Conservation (phyloP, 2,888 invertebrate genomes). For the Morpho achilles region DNA sequence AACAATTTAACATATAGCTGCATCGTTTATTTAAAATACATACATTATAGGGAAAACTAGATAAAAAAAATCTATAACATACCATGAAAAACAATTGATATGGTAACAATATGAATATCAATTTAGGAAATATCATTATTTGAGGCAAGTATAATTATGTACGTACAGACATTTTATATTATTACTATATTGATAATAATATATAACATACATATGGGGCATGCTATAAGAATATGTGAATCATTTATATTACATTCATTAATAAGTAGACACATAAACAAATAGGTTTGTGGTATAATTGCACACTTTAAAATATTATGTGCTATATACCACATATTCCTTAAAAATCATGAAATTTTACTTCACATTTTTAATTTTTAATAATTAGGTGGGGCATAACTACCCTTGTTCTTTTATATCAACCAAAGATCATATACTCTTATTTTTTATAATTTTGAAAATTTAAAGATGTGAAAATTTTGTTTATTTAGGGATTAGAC, state of each 20-base stretch:
- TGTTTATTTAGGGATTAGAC: conserved; percentile 5
- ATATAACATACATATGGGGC: conserved; percentile 13
- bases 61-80: conserved; percentile 65
- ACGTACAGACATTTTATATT: conserved; percentile 17
- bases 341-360: not conserved
- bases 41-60: conserved; percentile 59
- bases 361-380: not conserved
- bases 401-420: too few species aligned
- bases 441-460: not conserved
- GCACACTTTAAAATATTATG: too few species aligned
- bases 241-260: not conserved
- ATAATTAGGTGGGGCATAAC: not conserved
- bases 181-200: conserved; percentile 21
- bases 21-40: conserved; percentile 70
- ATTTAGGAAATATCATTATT: conserved; percentile 38
- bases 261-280: too few species aligned
- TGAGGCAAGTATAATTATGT: conserved; percentile 18
- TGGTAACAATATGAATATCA: conserved; percentile 63
- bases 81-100: conserved; percentile 73
- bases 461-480: not conserved
- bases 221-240: conserved; percentile 22
- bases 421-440: too few species aligned
- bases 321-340: too few species aligned
- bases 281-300: too few species aligned
- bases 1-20: conserved; percentile 46